A percentile compares a stretch with the other conserved stretches of the same genome.
These are phyloP conservation scores for Schizopygopsis pylzovi DNA, from an alignment of 2,797 vertebrate species.

Conservation along the genomic window DNA sequence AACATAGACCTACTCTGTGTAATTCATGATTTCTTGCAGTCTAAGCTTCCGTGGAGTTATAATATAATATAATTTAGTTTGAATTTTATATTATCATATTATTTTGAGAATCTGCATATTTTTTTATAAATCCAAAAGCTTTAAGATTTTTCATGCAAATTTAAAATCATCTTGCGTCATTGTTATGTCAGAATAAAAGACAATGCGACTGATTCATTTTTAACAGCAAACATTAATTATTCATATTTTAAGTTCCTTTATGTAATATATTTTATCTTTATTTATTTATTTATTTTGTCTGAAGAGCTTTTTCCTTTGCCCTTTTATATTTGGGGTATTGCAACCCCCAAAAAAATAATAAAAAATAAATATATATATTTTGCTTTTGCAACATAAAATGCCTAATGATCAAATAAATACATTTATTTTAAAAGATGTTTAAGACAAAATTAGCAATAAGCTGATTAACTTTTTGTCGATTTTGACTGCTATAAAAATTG, in stretches of 20 bases:
- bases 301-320: not conserved
- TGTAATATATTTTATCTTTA: constrained; percentile 19
- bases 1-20: not conserved
- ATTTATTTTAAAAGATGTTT: not conserved
- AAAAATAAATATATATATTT: too few species aligned
- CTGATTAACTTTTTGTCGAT: not conserved
- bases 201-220: constrained; percentile 55
- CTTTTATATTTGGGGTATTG: not conserved
- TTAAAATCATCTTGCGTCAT: not conserved
- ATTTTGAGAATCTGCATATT: not conserved
- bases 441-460: not conserved
- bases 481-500: not conserved
- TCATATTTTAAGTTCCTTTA: constrained; percentile 34
- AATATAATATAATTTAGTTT: not conserved
- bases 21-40: not conserved
- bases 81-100: not conserved
- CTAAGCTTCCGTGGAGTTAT: not conserved
- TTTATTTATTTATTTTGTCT: not conserved
- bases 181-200: not conserved
- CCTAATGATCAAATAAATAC: not conserved
- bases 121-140: not conserved
- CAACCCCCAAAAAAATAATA: not conserved
- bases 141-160: not conserved
- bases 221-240: constrained; percentile 65
- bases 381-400: not conserved